phyloP scores from a whole-genome alignment of 1,140 invertebrate genomes.

The Pectinophora gossypiella region DNA sequence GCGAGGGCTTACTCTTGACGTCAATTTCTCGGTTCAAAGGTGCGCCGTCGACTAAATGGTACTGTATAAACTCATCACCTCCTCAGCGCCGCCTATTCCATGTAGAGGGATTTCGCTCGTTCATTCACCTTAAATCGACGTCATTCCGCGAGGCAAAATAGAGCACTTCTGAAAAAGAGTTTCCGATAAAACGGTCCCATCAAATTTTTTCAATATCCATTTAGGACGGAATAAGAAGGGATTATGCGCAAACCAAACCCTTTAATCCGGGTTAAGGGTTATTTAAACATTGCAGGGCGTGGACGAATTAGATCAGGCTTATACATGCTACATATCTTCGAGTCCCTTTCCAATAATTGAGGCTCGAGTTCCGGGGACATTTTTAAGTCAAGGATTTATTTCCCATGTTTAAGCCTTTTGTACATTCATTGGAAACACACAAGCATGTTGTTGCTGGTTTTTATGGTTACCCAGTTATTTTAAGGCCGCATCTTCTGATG shows the following conservation, averaged over 20 bases:
- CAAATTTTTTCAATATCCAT: constrained; percentile 64
- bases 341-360: constrained; percentile 15
- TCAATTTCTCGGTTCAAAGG: constrained; percentile 54
- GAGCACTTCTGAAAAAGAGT: constrained; percentile 59
- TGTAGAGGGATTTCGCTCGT: constrained; percentile 65
- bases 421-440: no score
- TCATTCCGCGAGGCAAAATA: constrained; percentile 64
- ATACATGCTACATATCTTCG: constrained; percentile 16
- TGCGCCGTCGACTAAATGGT: constrained; percentile 54
- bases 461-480: no score
- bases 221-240: constrained; percentile 55
- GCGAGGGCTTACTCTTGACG: constrained; percentile 16
- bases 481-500: no score
- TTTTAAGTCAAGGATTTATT: no score
- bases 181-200: constrained; percentile 55
- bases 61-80: constrained; percentile 66
- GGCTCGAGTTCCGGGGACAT: no score
- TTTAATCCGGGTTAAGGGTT: constrained; percentile 52
- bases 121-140: constrained; percentile 69
- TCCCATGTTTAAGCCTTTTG: no score
- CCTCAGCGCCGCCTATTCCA: constrained; percentile 60
- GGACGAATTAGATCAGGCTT: constrained; percentile 30
- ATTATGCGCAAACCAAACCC: constrained; percentile 50
- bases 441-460: no score
- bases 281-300: constrained; percentile 39